Conservation (phyloP, 1,140 invertebrate genomes). For the Armadillidium nasatum region DNA sequence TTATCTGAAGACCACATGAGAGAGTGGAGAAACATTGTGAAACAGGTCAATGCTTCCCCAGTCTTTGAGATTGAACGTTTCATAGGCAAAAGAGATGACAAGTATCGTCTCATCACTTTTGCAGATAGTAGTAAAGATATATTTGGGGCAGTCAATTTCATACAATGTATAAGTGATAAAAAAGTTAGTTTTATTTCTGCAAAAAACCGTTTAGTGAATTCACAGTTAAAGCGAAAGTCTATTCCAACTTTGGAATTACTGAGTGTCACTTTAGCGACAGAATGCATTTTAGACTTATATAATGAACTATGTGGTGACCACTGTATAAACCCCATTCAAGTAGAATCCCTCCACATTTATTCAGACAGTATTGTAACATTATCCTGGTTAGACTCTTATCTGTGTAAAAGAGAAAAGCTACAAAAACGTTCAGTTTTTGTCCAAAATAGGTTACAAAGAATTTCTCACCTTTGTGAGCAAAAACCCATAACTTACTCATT, state of each 20-base stretch:
- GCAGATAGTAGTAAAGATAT: neutral
- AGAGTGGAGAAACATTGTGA: conserved; percentile 13
- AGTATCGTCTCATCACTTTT: neutral
- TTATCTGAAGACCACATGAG: neutral
- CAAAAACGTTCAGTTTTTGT: neutral
- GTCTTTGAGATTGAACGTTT: neutral
- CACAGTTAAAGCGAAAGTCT: neutral
- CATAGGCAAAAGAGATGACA: neutral
- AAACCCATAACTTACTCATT: neutral
- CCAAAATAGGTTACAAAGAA: neutral
- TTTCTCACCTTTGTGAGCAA: neutral
- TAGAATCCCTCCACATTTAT: neutral
- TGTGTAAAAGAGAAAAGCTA: neutral
- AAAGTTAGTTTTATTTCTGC: neutral
- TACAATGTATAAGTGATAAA: neutral
- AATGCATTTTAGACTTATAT: neutral
- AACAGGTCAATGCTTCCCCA: neutral
- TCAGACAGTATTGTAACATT: conserved; percentile 16
- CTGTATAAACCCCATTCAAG: neutral
- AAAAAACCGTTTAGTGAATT: neutral
- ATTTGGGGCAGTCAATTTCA: neutral
- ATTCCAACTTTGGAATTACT: conserved; percentile 8
- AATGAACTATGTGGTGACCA: neutral
- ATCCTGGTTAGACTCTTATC: neutral
- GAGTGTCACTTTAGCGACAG: neutral